Conservation (phyloP, 2,113 vertebrate species). For the Crotalus horridus region DNA sequence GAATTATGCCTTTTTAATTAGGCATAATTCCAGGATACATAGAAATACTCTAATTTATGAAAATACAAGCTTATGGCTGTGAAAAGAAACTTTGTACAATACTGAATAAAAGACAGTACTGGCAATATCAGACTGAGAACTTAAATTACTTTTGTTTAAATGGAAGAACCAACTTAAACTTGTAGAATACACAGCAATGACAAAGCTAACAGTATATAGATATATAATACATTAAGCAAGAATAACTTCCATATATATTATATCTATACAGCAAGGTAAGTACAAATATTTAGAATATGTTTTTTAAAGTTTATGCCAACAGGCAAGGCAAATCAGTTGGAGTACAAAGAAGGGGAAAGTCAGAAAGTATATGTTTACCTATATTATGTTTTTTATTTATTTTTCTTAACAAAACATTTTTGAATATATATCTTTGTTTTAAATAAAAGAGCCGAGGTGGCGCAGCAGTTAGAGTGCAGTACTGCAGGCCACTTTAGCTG, state of each 20-base stretch:
- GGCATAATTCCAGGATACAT: background rate
- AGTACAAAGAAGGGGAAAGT: background rate
- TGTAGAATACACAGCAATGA: background rate
- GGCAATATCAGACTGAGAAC: background rate
- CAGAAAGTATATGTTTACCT: background rate
- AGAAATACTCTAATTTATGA: background rate
- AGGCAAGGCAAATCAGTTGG: background rate
- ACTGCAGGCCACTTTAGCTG: too few relatives aligned
- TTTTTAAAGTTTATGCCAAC: background rate
- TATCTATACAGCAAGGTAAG: background rate
- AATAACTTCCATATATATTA: background rate
- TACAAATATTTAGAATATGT: background rate
- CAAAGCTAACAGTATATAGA: background rate
- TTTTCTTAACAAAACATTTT: background rate
- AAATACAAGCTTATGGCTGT: background rate
- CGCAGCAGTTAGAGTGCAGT: too few relatives aligned
- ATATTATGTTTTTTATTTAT: background rate
- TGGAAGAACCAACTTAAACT: background rate
- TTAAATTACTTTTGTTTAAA: background rate
- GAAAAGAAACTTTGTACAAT: background rate
- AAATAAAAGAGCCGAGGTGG: too few relatives aligned
- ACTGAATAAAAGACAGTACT: background rate
- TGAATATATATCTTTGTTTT: background rate
- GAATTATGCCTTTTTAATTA: background rate
- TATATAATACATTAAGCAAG: background rate